Conservation (phyloP, 53 echinoderm and acorn worm species). For the Zoroaster sp. region DNA sequence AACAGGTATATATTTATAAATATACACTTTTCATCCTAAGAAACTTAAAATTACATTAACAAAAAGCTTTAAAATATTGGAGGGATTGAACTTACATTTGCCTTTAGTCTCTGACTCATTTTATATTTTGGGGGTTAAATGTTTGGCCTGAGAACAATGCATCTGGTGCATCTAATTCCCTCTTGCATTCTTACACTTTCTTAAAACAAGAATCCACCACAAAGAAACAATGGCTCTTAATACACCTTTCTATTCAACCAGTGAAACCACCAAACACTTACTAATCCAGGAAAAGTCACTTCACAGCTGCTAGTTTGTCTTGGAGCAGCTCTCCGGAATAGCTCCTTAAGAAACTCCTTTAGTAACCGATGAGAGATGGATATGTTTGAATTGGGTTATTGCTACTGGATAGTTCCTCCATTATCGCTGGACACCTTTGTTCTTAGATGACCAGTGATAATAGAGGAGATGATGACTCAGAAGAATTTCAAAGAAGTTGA, state of each 20-base stretch:
- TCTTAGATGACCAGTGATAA: neutral
- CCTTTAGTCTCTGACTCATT: no score
- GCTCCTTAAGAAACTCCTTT: neutral
- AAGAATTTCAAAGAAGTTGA: neutral
- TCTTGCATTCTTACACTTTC: no score
- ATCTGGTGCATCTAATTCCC: no score
- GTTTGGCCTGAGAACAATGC: no score
- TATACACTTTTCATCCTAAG: no score
- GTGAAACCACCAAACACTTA: neutral
- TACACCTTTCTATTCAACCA: neutral
- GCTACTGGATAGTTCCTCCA: neutral
- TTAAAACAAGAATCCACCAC: no score
- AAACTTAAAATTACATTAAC: no score
- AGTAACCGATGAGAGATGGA: neutral
- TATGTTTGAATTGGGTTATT: slow-evolving; percentile 6
- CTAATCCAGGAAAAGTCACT: neutral
- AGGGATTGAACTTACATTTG: no score
- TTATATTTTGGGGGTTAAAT: no score
- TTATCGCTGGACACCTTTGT: neutral
- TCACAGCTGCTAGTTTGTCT: slow-evolving; percentile 14
- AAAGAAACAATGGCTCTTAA: no score
- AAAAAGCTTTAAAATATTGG: no score
- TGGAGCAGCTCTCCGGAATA: neutral
- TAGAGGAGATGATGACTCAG: neutral
- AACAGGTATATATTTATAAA: no score